phyloP scores from a whole-genome alignment of 1,140 invertebrate genomes.

The Caenorhabditis elegans region DNA sequence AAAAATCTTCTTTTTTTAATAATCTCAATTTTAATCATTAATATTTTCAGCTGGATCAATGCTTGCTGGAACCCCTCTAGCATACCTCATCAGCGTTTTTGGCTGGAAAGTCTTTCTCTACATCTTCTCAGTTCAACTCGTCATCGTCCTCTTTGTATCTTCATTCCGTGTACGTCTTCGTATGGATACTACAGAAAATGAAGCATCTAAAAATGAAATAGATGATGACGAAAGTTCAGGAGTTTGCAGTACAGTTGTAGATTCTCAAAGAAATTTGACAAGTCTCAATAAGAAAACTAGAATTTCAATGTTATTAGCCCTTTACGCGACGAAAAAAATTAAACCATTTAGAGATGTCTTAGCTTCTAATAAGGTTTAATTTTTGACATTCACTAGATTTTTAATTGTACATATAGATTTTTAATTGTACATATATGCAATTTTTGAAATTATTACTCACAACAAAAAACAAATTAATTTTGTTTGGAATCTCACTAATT shows the following conservation, averaged over 20 bases:
- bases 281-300: not conserved
- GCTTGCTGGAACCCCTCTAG: not conserved
- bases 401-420: not conserved
- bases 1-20: too few species aligned
- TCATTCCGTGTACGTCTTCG: constrained; percentile 9
- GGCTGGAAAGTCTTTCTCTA: constrained; percentile 4
- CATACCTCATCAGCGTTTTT: constrained; percentile 5
- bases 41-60: constrained; percentile 19
- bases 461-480: not conserved
- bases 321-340: not conserved
- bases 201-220: not conserved
- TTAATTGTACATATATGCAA: not conserved
- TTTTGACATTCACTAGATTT: not conserved
- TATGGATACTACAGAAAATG: not conserved
- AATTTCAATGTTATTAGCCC: not conserved
- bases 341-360: not conserved
- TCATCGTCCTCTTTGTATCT: not conserved
- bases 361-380: not conserved
- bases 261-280: not conserved
- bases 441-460: not conserved
- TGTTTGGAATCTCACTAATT: not conserved
- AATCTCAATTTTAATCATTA: too few species aligned
- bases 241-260: constrained; percentile 9
- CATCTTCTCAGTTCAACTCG: constrained; percentile 4
- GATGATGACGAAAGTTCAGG: not conserved